Evolutionary conservation across 2,888 invertebrate genomes (phyloP).

Genomic region (Dendrolimus houi): DNA sequence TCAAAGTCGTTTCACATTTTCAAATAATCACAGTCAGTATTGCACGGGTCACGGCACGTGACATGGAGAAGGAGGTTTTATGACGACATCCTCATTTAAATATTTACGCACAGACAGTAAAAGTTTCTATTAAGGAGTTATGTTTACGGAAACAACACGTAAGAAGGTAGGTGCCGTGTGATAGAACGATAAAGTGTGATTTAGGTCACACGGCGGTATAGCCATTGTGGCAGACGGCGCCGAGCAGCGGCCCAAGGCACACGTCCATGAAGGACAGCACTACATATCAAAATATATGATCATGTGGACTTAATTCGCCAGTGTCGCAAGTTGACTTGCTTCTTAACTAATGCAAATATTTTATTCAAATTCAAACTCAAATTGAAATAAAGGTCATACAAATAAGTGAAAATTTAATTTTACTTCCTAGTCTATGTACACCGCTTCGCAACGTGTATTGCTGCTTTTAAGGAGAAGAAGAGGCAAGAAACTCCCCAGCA

Average conservation of each 20-base stretch:
- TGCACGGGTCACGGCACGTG: neutral
- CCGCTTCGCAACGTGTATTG: no score
- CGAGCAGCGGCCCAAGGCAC: constrained; percentile 2
- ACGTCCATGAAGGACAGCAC: no score
- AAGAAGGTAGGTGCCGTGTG: constrained; percentile 14
- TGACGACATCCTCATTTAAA: neutral
- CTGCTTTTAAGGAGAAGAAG: no score
- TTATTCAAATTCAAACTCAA: no score
- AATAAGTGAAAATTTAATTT: no score
- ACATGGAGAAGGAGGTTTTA: neutral
- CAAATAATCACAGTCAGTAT: neutral
- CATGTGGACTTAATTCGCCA: no score
- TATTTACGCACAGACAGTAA: neutral
- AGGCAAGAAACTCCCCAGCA: no score
- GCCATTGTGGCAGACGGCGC: constrained; percentile 11
- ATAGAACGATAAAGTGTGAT: constrained; percentile 33
- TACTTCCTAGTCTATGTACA: no score
- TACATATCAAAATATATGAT: no score
- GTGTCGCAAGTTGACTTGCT: no score
- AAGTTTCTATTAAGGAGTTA: neutral
- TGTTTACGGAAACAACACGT: constrained; percentile 7
- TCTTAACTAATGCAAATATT: no score
- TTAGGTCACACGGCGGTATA: constrained; percentile 39
- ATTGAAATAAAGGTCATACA: no score
- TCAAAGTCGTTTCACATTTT: neutral